Percentiles rank a stretch among this genome's conserved stretches.
phyloP scores from a whole-genome alignment of 30 jellyfish, hydroid and myxozoan genomes.

The Turritopsis rubra region DNA sequence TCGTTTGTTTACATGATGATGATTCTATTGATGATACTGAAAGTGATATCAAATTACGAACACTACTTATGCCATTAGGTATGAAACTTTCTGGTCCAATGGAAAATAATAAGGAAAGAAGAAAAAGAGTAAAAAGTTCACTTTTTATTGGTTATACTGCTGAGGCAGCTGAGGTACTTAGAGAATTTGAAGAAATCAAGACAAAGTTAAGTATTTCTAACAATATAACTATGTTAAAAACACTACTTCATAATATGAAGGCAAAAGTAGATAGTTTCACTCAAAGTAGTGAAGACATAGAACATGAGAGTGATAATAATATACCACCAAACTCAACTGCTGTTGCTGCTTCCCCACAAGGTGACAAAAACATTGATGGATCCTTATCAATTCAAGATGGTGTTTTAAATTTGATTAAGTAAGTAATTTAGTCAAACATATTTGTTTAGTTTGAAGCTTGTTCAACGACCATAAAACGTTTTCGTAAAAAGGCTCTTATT shows the following conservation, averaged over 20 bases:
- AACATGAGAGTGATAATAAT: background rate
- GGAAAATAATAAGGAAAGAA: background rate
- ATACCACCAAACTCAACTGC: background rate
- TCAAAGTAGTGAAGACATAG: background rate
- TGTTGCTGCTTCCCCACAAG: background rate
- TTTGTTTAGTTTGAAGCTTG: too few relatives aligned
- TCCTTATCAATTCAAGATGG: conserved; percentile 1
- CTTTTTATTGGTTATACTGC: conserved; percentile 15
- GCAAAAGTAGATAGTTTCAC: background rate
- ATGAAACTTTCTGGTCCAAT: background rate
- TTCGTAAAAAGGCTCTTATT: too few relatives aligned
- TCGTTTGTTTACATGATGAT: background rate
- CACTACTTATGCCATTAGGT: conserved; percentile 3
- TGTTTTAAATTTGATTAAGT: background rate
- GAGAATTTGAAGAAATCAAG: conserved; percentile 12
- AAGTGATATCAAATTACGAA: background rate
- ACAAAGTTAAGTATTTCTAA: background rate
- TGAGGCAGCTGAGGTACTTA: conserved; percentile 20
- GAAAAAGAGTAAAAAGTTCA: conserved; percentile 22
- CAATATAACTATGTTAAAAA: conserved; percentile 2
- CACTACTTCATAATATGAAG: background rate
- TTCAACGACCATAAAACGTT: too few relatives aligned
- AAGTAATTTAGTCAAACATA: background rate
- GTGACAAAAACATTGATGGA: background rate
- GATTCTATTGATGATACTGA: background rate